phyloP scores from a whole-genome alignment of 2,113 vertebrate species.

The Anser cygnoides region DNA sequence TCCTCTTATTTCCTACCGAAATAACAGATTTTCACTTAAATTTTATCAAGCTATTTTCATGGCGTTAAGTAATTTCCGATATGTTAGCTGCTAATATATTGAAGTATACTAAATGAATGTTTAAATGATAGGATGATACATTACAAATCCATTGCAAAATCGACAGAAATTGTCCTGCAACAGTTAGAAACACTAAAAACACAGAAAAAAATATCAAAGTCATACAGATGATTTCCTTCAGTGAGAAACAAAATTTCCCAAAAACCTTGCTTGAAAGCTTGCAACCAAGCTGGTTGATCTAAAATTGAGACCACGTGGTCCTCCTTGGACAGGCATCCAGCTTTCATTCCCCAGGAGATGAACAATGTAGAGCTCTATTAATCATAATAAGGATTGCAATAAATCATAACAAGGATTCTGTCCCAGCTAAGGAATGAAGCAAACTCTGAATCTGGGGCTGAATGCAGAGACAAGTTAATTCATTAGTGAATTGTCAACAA shows the following conservation, averaged over 20 bases:
- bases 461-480: slow-evolving; percentile 36
- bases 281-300: neutral
- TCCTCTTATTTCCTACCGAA: neutral
- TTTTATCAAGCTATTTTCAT: neutral
- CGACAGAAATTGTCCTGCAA: neutral
- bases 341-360: slow-evolving; percentile 1
- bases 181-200: neutral
- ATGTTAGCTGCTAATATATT: neutral
- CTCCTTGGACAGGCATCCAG: neutral
- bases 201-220: neutral
- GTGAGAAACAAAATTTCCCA: neutral
- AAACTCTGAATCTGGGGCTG: neutral
- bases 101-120: neutral
- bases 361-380: slow-evolving; percentile 42
- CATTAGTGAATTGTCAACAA: slow-evolving; percentile 26
- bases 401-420: slow-evolving; percentile 40
- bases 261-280: neutral
- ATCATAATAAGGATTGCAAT: slow-evolving; percentile 47
- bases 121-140: neutral
- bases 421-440: neutral
- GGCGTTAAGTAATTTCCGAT: neutral
- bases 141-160: neutral
- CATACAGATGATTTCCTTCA: neutral
- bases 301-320: neutral
- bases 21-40: neutral